Evolutionary conservation across 1,140 invertebrate genomes (phyloP).

Genomic region (Aporrectodea caliginosa): DNA sequence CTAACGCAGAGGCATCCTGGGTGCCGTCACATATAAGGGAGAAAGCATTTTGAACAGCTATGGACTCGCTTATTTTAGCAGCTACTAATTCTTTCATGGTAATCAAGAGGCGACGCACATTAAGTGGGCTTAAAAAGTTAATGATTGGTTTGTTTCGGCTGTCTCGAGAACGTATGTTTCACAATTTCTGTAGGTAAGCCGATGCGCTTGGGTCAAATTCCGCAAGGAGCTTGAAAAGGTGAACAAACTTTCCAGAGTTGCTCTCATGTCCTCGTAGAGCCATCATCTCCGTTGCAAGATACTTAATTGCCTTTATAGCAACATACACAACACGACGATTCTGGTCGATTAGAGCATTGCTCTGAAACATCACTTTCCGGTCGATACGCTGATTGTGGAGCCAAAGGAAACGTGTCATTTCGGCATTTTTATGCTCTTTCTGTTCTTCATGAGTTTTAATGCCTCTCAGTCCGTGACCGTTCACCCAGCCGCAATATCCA

Average conservation of each 20-base stretch:
- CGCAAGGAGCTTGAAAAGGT: not conserved
- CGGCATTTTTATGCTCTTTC: not conserved
- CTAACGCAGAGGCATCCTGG: not conserved
- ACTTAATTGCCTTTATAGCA: not conserved
- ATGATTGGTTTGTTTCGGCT: not conserved
- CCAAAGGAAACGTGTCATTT: not conserved
- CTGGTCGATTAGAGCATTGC: not conserved
- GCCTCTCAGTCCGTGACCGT: not conserved
- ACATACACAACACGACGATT: not conserved
- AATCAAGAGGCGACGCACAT: not conserved
- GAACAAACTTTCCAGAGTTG: not conserved
- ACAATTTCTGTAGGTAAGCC: not conserved
- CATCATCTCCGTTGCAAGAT: conserved; percentile 7
- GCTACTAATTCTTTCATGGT: conserved; percentile 5
- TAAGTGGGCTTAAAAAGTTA: not conserved
- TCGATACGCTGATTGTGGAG: not conserved
- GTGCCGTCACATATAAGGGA: not conserved
- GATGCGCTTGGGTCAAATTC: conserved; percentile 1
- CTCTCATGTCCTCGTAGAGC: not conserved
- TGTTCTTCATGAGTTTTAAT: not conserved
- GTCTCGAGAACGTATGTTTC: not conserved
- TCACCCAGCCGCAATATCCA: not conserved
- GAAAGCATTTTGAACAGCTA: not conserved
- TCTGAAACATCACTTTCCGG: not conserved
- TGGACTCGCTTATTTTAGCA: not conserved